Evolutionary conservation across 1,140 invertebrate genomes (phyloP), one percentile per base, ranked within the genome.

Genomic region (Bombus balteatus): DNA sequence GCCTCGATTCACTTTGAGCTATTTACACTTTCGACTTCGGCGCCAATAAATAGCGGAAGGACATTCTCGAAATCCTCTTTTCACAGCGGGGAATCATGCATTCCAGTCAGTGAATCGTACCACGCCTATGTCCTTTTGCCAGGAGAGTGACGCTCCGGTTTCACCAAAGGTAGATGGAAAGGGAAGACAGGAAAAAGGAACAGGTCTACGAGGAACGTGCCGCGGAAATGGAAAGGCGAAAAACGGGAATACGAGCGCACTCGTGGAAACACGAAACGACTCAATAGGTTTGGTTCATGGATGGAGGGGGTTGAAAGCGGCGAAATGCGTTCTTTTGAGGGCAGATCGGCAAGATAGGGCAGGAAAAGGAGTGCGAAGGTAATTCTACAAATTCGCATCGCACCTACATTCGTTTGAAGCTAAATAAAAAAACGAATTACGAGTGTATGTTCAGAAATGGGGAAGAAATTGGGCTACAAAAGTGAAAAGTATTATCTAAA

Each of bases 261-360:
- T 86, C 86, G 76, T 57, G 70, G 87, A 90, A 91, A 90, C 81
- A 86, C 65, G 65, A 47, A 74, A 34, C 81, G 57, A 87, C 84
- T 90, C 81, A 85, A 88, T 84, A 37, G 84, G 79, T 91, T 89
- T 74, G 68, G 66, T 80, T 74, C 66, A 41, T 81, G 68, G 53
- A 25, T 41, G 41, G 43, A 25, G 79, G 32, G 59, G 81, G 47
- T 59, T 80, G 47, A 70, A 72, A 18, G 41, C 65, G 43, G 37
- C 74, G 66, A 90, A 90, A 90, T 87, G 87, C 88, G 88, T 89
- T 82, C 88, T 85, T 88, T 91, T 88, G 79, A 91, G 72, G 68
- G 74, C 66, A 68, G 74, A 76, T 78, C 70, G 88, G 68, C 32
- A 79, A 86, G 79, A 76, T 83, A 79, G 78, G 37, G 77, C 85